Conservation (phyloP, 1,140 invertebrate species). For the Dendroctonus valens region DNA sequence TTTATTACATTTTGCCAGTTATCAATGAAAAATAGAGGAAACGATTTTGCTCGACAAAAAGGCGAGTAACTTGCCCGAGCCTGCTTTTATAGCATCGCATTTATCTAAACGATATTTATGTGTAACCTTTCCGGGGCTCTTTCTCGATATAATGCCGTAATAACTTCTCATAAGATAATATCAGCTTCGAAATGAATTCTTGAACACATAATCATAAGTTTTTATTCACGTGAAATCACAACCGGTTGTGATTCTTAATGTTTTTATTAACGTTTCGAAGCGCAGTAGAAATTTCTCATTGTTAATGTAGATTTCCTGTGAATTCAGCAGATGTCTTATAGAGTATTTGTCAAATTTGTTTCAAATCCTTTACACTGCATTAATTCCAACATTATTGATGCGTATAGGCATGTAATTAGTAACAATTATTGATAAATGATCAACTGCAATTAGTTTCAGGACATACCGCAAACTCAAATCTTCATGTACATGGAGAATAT, state of each 20-base stretch:
- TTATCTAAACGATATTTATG: conserved; percentile 31
- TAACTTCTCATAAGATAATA: conserved; percentile 30
- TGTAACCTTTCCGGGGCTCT: conserved; percentile 16
- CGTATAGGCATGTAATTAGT: too few relatives aligned
- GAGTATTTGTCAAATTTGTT: too few relatives aligned
- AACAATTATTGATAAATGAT: too few relatives aligned
- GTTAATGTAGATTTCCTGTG: too few relatives aligned
- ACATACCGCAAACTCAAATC: too few relatives aligned
- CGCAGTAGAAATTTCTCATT: too few relatives aligned
- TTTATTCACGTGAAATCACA: conserved; percentile 25
- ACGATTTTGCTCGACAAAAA: conserved; percentile 14
- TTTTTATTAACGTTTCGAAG: conserved; percentile 12
- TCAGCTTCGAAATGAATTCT: conserved; percentile 32
- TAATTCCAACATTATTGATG: too few relatives aligned
- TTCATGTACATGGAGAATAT: too few relatives aligned
- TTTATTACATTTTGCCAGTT: conserved; percentile 10
- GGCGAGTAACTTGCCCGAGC: conserved; percentile 4
- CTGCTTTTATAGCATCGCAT: conserved; percentile 18
- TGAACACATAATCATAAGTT: conserved; percentile 33
- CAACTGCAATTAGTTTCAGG: too few relatives aligned
- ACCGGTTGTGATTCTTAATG: conserved; percentile 23
- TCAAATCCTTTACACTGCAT: too few relatives aligned
- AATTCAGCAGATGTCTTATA: too few relatives aligned
- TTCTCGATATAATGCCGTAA: conserved; percentile 26
- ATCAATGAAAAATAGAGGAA: conserved; percentile 11